A percentile compares a stretch with the other conserved stretches of the same genome.
Evolutionary conservation across 2,113 vertebrate genomes (phyloP).

Genomic region (Triplophysa tibetana): DNA sequence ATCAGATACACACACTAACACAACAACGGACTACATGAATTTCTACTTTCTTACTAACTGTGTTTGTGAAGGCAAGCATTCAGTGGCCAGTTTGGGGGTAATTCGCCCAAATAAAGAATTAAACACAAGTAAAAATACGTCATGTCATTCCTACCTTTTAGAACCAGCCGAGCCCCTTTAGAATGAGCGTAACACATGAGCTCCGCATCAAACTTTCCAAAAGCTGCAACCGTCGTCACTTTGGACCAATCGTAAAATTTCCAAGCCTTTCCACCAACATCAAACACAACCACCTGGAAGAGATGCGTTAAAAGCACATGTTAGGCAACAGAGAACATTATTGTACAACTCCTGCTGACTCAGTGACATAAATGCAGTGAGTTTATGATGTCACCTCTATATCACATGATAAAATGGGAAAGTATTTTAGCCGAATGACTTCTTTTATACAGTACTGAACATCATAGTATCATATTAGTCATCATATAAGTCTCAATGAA

Average conservation of each 20-base stretch:
- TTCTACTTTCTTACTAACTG: neutral
- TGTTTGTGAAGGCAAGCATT: no score
- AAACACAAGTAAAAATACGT: no score
- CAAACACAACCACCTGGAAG: slow-evolving; percentile 87
- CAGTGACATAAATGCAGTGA: no score
- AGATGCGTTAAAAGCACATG: neutral
- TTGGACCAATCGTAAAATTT: slow-evolving; percentile 90
- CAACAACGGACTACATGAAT: neutral
- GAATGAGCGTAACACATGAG: slow-evolving; percentile 91
- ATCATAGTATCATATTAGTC: no score
- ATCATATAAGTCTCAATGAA: no score
- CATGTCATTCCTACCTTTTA: slow-evolving; percentile 80
- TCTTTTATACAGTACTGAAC: no score
- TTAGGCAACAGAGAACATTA: neutral
- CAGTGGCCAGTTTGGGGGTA: no score
- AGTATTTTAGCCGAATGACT: no score
- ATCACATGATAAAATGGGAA: no score
- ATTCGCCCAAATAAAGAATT: no score
- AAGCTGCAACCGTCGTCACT: slow-evolving; percentile 87
- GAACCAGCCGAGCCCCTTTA: slow-evolving; percentile 82
- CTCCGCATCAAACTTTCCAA: slow-evolving; percentile 86
- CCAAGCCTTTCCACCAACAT: slow-evolving; percentile 85
- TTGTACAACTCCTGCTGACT: no score
- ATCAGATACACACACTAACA: neutral
- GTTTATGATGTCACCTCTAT: no score